A percentile compares a stretch with the other conserved stretches of the same genome.
These are phyloP conservation scores for Anarsia innoxiella DNA, from an alignment of 2,888 invertebrate genomes.

Conservation along the genomic window DNA sequence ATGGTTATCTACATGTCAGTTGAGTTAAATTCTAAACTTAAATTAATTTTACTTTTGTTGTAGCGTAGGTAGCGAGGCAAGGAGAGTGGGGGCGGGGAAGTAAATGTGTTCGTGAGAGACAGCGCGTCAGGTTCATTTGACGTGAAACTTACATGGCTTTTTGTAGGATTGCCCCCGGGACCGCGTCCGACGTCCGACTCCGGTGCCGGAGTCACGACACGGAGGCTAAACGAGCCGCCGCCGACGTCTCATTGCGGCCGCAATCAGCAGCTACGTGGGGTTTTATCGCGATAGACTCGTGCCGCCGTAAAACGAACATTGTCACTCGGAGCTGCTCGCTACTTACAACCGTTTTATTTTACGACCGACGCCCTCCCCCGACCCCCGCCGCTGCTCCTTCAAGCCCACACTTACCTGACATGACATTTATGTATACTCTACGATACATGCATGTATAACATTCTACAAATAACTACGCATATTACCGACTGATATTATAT, in stretches of 20 bases:
- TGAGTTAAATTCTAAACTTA: too few species aligned
- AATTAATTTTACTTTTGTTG: too few species aligned
- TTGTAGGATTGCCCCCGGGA: not conserved
- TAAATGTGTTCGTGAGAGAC: too few species aligned
- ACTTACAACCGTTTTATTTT: slow-evolving; percentile 2
- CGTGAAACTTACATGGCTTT: not conserved
- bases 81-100: not conserved
- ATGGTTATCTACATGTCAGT: too few species aligned
- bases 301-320: slow-evolving; percentile 3
- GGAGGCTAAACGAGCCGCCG: not conserved
- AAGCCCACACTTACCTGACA: too few species aligned
- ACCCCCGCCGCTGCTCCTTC: too few species aligned
- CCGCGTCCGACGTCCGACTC: not conserved
- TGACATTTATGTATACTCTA: too few species aligned
- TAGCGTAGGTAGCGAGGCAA: too few species aligned
- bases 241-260: not conserved
- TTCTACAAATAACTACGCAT: too few species aligned
- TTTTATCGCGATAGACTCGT: slow-evolving; percentile 4
- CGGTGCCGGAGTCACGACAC: too few species aligned
- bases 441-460: too few species aligned
- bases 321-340: not conserved
- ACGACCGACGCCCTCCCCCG: slow-evolving; percentile 1
- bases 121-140: not conserved
- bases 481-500: too few species aligned
- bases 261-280: not conserved